phyloP scores from a whole-genome alignment of 1,140 invertebrate genomes.

The Zelostemma sp. region DNA sequence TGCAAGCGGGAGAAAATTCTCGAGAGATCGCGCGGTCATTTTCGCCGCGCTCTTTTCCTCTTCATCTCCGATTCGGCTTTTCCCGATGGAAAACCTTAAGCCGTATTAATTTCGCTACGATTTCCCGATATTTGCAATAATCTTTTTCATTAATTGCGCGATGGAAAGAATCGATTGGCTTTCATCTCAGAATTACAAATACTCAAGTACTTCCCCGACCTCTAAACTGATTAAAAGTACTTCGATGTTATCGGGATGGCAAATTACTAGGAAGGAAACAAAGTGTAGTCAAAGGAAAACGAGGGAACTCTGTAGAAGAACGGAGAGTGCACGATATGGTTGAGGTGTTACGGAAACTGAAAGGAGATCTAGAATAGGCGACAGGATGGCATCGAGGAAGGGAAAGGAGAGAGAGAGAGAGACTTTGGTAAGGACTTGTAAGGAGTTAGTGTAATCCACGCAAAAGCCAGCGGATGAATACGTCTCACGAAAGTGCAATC shows the following conservation, averaged over 20 bases:
- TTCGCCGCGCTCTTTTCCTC: background rate
- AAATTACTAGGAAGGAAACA: conserved; percentile 21
- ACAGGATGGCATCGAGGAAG: conserved; percentile 6
- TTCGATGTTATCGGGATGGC: conserved; percentile 29
- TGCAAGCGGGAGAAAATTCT: conserved; percentile 5
- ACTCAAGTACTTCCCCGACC: conserved; percentile 1
- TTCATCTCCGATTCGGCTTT: too few species aligned
- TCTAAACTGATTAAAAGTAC: conserved; percentile 25
- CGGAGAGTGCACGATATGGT: conserved; percentile 16
- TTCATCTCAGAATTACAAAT: conserved; percentile 10
- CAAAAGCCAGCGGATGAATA: conserved; percentile 49
- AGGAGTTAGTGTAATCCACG: conserved; percentile 56
- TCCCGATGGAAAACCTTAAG: too few species aligned
- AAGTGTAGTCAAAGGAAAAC: conserved; percentile 17
- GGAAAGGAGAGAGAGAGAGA: conserved; percentile 24
- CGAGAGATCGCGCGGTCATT: conserved; percentile 1
- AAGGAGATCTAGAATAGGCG: background rate
- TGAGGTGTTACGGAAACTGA: conserved; percentile 21
- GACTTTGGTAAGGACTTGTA: conserved; percentile 50
- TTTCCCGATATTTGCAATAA: too few species aligned
- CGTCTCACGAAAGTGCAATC: conserved; percentile 37
- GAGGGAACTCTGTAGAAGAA: conserved; percentile 19
- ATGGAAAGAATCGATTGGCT: conserved; percentile 1
- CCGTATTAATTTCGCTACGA: too few species aligned
- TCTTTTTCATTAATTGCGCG: too few species aligned